These are phyloP conservation scores for Phlogophora meticulosa DNA, from an alignment of 2,888 invertebrate genomes.

Conservation along the genomic window DNA sequence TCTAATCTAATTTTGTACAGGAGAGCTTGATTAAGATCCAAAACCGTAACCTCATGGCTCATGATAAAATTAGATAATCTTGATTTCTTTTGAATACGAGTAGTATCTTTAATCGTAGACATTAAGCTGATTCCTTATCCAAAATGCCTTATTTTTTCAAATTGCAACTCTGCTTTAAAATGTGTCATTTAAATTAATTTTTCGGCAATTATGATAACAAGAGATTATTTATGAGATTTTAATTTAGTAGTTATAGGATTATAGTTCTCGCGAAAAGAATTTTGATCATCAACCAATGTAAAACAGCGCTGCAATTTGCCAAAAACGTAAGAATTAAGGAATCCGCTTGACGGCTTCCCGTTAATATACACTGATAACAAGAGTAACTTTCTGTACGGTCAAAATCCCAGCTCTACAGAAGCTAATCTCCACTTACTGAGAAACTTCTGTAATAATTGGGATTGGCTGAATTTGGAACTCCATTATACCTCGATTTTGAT, in stretches of 20 bases:
- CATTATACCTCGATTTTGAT: slow-evolving; percentile 5
- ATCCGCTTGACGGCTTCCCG: too few relatives aligned
- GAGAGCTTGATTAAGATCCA: slow-evolving; percentile 43
- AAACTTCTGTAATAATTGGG: slow-evolving; percentile 8
- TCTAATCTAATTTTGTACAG: slow-evolving; percentile 14
- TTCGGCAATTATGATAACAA: too few relatives aligned
- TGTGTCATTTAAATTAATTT: too few relatives aligned
- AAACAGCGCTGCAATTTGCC: too few relatives aligned
- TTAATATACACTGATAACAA: not conserved
- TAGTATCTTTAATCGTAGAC: not conserved
- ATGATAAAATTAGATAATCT: slow-evolving; percentile 30
- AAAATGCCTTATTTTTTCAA: too few relatives aligned
- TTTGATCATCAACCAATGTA: too few relatives aligned
- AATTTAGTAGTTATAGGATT: too few relatives aligned
- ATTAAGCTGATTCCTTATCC: not conserved
- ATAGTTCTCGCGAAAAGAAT: too few relatives aligned
- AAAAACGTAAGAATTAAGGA: too few relatives aligned
- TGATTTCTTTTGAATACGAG: slow-evolving; percentile 1
- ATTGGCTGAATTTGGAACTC: not conserved
- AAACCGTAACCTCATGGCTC: slow-evolving; percentile 41
- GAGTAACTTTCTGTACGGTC: not conserved
- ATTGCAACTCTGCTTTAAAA: too few relatives aligned
- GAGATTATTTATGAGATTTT: too few relatives aligned
- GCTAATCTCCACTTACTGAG: not conserved
- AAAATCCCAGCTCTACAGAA: not conserved